These are phyloP conservation scores for Thunnus thynnus DNA, from an alignment of 2,113 vertebrate species.

Conservation along the genomic window DNA sequence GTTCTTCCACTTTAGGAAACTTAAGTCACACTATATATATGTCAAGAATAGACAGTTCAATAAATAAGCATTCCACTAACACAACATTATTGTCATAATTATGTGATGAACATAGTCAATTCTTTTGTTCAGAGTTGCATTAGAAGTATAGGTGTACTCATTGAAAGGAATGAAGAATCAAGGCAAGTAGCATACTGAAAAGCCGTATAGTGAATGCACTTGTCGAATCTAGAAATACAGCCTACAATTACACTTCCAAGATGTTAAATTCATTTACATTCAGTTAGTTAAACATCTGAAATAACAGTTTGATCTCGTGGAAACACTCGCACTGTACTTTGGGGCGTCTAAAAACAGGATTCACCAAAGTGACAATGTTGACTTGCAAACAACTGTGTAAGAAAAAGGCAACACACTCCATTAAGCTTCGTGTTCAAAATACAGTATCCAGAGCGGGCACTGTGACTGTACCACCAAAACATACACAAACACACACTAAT, in stretches of 20 bases:
- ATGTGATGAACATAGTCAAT: slow-evolving; percentile 73
- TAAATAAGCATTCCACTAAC: slow-evolving; percentile 88
- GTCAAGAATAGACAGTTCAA: slow-evolving; percentile 81
- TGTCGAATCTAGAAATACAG: slow-evolving; percentile 70
- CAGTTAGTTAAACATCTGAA: slow-evolving; percentile 76
- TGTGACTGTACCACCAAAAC: slow-evolving; percentile 64
- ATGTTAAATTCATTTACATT: slow-evolving; percentile 79
- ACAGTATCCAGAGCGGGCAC: slow-evolving; percentile 50
- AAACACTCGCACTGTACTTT: slow-evolving; percentile 58
- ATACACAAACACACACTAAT: slow-evolving; percentile 60
- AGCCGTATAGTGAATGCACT: slow-evolving; percentile 72
- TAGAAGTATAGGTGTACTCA: slow-evolving; percentile 66
- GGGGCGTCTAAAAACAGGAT: slow-evolving; percentile 53
- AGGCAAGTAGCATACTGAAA: slow-evolving; percentile 71
- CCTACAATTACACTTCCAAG: slow-evolving; percentile 71
- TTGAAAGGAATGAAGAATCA: slow-evolving; percentile 76
- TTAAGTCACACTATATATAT: slow-evolving; percentile 80
- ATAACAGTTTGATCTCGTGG: slow-evolving; percentile 63
- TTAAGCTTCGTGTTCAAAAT: slow-evolving; percentile 63
- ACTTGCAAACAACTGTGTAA: slow-evolving; percentile 45
- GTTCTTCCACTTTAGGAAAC: slow-evolving; percentile 75
- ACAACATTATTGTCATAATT: slow-evolving; percentile 81
- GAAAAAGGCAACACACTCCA: slow-evolving; percentile 63
- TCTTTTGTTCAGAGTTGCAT: slow-evolving; percentile 70
- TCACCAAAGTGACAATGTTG: slow-evolving; percentile 69